These are phyloP conservation scores for Myrmophylax atrothorax DNA, from an alignment of 2,113 vertebrate genomes.

Conservation along the genomic window DNA sequence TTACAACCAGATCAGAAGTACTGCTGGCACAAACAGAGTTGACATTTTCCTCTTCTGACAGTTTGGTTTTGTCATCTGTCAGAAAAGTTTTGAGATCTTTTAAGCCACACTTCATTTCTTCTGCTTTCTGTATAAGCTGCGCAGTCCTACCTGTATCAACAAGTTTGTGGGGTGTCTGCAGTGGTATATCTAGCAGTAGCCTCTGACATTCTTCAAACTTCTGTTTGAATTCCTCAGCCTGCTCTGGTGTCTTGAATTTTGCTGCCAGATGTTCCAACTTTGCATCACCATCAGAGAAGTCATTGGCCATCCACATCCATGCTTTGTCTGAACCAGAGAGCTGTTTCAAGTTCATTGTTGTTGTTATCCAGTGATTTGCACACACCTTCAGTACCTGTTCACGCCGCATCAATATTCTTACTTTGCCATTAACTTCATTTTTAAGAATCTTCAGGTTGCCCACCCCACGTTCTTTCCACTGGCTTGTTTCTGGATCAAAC, in stretches of 20 bases:
- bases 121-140: constrained; percentile 93
- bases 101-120: constrained; percentile 97
- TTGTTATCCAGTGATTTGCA: constrained; percentile 98
- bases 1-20: constrained; percentile 73
- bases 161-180: constrained; percentile 97
- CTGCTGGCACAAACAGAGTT: constrained; percentile 13
- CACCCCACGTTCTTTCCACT: constrained; percentile 98
- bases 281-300: constrained; percentile 94
- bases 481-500: constrained; percentile 88
- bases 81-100: constrained; percentile 94
- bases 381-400: constrained; percentile 98
- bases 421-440: constrained; percentile 88
- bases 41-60: constrained; percentile 78
- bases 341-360: constrained; percentile 95
- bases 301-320: constrained; percentile 96
- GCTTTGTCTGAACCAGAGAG: constrained; percentile 93
- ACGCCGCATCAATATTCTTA: constrained; percentile 93
- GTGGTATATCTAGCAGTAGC: constrained; percentile 91
- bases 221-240: constrained; percentile 92
- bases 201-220: constrained; percentile 96
- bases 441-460: constrained; percentile 94
- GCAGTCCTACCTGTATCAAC: constrained; percentile 92
- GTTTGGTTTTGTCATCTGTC: constrained; percentile 88
- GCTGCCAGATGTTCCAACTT: constrained; percentile 90
- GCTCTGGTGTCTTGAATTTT: constrained; percentile 93